A percentile compares a stretch with the other conserved stretches of the same genome.
These are phyloP conservation scores for Thera obeliscata DNA, from an alignment of 2,888 invertebrate genomes.

Conservation along the genomic window DNA sequence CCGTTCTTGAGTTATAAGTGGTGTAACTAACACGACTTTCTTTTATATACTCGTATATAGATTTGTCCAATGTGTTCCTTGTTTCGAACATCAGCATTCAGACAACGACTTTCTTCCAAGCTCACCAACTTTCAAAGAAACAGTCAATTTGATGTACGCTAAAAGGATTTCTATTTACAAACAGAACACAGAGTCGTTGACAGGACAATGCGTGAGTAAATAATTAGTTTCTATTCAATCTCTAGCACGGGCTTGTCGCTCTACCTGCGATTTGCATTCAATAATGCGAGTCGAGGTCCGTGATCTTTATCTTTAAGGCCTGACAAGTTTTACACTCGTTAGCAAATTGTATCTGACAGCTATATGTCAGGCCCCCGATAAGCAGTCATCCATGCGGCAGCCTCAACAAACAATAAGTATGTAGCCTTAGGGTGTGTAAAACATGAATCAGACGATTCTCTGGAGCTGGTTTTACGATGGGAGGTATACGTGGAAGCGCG, in stretches of 20 bases:
- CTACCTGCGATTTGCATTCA: slow-evolving; percentile 73
- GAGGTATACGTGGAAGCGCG: slow-evolving; percentile 44
- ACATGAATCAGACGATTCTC: not conserved
- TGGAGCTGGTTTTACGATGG: slow-evolving; percentile 41
- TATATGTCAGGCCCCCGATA: slow-evolving; percentile 64
- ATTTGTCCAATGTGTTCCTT: not conserved
- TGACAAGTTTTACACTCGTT: slow-evolving; percentile 75
- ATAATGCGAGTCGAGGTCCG: slow-evolving; percentile 63
- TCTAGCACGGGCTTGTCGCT: slow-evolving; percentile 54
- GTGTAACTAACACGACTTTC: too few relatives aligned
- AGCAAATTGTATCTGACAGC: slow-evolving; percentile 77
- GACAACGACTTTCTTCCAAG: slow-evolving; percentile 28
- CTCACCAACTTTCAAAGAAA: slow-evolving; percentile 30
- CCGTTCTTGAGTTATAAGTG: too few relatives aligned
- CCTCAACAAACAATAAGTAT: not conserved
- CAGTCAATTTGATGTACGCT: slow-evolving; percentile 44
- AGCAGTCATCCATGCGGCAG: slow-evolving; percentile 29
- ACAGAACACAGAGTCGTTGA: slow-evolving; percentile 55
- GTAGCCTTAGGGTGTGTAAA: not conserved
- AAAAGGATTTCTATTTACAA: slow-evolving; percentile 54
- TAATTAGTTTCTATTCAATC: slow-evolving; percentile 70
- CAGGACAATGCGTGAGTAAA: slow-evolving; percentile 72
- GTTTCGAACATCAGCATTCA: slow-evolving; percentile 14
- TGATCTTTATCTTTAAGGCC: slow-evolving; percentile 71
- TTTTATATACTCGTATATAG: too few relatives aligned